Evolutionary conservation across 2,113 vertebrate species (phyloP), one percentile per base, ranked within the genome.

Genomic region (Anoura caudifer): DNA sequence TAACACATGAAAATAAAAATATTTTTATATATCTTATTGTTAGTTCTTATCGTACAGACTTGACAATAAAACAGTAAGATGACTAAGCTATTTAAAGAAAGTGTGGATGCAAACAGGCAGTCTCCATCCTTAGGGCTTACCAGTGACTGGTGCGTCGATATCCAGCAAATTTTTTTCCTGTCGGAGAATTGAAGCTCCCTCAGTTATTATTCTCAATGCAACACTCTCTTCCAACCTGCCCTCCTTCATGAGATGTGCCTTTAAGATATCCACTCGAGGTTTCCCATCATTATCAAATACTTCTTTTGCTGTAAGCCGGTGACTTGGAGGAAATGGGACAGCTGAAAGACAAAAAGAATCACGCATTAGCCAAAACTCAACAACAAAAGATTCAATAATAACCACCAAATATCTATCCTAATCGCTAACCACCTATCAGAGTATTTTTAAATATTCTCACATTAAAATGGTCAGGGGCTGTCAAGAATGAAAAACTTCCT

Each of bases 231-330:
- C 99, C 98, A 99, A 99, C 3, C 99, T 99, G 22, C 99, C 99
- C 97, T 99, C 99, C 98, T 99, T 99, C 98, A 99, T 99, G 97
- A 99, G 99, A 98, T 99, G 99, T 72, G 99, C 99, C 98, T 99
- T 99, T 98, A 99, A 99, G 97, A 99, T 98, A 96, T 99, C 99
- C 98, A 99, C 99, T 95, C 99, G 99, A 87, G 99, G 99, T 96
- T 99, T 99, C 90, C 99, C 99, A 82, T 99, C 99, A 0, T 99
- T 99, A 98, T 99, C 99, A 91, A 99, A 99, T 97, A 99, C 99
- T 99, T 99, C 99, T 98, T 99, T 99, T 84, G 99, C 99, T 84
- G 99, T 99, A 97, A 99, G 99, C 96, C 99, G 99, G 97, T 99
- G 99, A 98, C 99, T 99, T 87, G 99, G 99, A 87, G 99, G 99